Base-by-base conservation (phyloP, 2,797 vertebrate genomes). In the Florisuga fusca region DNA sequence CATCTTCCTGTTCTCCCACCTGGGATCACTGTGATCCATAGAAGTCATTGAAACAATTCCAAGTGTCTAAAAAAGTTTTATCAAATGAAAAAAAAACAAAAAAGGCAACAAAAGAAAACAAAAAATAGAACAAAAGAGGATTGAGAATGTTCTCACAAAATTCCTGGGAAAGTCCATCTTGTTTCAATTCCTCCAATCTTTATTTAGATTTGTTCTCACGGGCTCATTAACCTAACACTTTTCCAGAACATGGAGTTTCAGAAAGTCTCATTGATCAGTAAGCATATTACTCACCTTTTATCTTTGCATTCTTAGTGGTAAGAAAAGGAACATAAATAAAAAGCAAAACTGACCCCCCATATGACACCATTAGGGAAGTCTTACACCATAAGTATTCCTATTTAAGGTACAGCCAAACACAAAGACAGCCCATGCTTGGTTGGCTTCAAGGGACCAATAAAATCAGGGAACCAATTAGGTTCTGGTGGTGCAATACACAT, bases 321-420 rank as follows among this genome's bases (percentile, higher is more conserved):
- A 93, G 55, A 87, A 81, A 90, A 84, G 26, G 46, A 93, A 84
- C 31, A 48, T 55, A 90, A 94, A 89, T 69, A 66, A 84, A 62
- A 76, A 79, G 34, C 45, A 46, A 84, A 72, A 57, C 18, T 66
- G 41, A 41, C 27, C 31, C 12, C 36, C 41, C 41, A 72, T 25
- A 26, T 31, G 22, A 66, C 27, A 74, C 15, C 17, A 38, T 38
- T 21, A 46, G 41, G 21, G 43, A 77, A 91, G 11, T 5, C 31
- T 71, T 63, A 61, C 12, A 18, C 45, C 2, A 0, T 41, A 74
- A 62, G 12, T 58, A 58, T 38, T 75, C 12, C 8, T 51, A 7
- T 38, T 84, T 66, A 58, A 22, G 59, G 58, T 31, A 20, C n/a
- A 76, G 78, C 20, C 57, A 66, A 84, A 75, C 43, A 73, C 58